A percentile compares a stretch with the other conserved stretches of the same genome.
Evolutionary conservation across 2,113 vertebrate genomes (phyloP).

Genomic region (Pluvianellus socialis): DNA sequence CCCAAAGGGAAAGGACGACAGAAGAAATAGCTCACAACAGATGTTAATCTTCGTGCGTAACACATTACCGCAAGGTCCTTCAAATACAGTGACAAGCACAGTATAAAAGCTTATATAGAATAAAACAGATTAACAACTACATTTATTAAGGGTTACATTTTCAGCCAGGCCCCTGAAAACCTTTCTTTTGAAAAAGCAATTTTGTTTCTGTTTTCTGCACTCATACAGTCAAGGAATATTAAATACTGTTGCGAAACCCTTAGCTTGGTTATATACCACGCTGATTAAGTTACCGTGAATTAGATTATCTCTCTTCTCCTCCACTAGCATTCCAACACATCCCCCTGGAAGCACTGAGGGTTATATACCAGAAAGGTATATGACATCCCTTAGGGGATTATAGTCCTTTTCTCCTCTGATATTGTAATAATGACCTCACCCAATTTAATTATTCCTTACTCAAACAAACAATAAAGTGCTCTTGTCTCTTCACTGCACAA

Average conservation of each 20-base stretch:
- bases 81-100: neutral
- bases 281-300: conserved; percentile 25
- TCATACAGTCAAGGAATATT: conserved; percentile 20
- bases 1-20: neutral
- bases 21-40: conserved; percentile 10
- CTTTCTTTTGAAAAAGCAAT: neutral
- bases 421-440: neutral
- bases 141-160: conserved; percentile 1
- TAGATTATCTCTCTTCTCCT: neutral
- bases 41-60: conserved; percentile 1
- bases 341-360: neutral
- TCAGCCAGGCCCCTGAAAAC: neutral
- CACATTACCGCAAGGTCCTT: neutral
- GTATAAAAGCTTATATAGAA: neutral
- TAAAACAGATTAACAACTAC: conserved; percentile 11
- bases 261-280: neutral
- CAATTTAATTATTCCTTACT: neutral
- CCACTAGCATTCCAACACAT: neutral
- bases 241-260: conserved; percentile 2
- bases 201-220: neutral
- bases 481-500: neutral
- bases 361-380: neutral
- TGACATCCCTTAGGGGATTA: neutral
- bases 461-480: neutral
- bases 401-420: neutral